Evolutionary conservation across 30 jellyfish, hydroid and myxozoan genomes (phyloP), one percentile per base, ranked within the genome.

Genomic region (Turritopsis dohrnii): DNA sequence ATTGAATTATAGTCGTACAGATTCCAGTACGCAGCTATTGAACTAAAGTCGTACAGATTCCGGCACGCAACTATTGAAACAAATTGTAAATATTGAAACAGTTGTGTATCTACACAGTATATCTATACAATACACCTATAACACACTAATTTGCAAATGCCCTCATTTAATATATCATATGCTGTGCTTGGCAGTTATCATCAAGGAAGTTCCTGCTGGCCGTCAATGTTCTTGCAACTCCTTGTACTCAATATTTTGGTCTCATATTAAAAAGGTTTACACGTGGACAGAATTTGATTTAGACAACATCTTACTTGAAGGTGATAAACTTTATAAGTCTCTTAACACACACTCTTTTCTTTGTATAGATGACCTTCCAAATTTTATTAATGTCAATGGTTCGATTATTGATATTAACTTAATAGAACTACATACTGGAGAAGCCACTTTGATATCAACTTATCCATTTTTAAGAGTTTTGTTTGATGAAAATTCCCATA

Each of bases 141-240:
- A n/a, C n/a, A n/a, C n/a, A n/a, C n/a, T n/a, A n/a, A n/a, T n/a
- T n/a, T n/a, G n/a, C n/a, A n/a, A n/a, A n/a, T n/a, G n/a, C n/a
- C n/a, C n/a, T n/a, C n/a, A n/a, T n/a, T n/a, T n/a, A n/a, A n/a
- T n/a, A n/a, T n/a, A n/a, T n/a, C n/a, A n/a, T n/a, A n/a, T n/a
- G n/a, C n/a, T n/a, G n/a, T n/a, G n/a, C 74, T 28, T 4, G 85
- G 85, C 0, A 31, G 75, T 1, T 79, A 28, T 52, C 52, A 79
- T 22, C 85, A 79, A 30, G 85, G 85, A 29, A 54, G 65, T 28
- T 18, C 29, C 85, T 0, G 85, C 85, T 0, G 76, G 87, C 3
- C 27, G 0, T 1, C 87, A 80, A 60, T 80, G 80, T 80, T 79
- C 71, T 0, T 80, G 87, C 60, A 80, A n/a, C n/a, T n/a, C n/a